Conservation (phyloP, 2,113 vertebrate species). For the Thunnus thynnus region DNA sequence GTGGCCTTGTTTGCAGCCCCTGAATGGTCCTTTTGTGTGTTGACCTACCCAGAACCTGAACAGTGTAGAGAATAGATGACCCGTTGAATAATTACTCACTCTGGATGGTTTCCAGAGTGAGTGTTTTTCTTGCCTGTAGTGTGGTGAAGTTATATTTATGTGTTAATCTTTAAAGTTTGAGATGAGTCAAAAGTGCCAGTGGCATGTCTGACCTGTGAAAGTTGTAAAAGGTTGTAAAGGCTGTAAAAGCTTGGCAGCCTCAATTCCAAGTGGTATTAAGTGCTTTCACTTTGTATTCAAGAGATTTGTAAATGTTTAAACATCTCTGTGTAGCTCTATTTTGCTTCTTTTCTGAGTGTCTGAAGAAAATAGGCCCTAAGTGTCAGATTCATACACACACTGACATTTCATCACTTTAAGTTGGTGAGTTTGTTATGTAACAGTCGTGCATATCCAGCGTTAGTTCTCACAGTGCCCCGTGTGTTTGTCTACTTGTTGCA, state of each 20-base stretch:
- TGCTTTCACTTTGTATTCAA: constrained; percentile 12
- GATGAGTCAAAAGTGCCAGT: not conserved
- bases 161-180: no score
- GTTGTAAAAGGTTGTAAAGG: constrained; percentile 5
- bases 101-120: not conserved
- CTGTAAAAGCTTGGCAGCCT: constrained; percentile 6
- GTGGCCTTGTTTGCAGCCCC: constrained; percentile 47
- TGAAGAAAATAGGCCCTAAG: constrained; percentile 4
- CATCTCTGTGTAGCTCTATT: not conserved
- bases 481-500: constrained; percentile 51
- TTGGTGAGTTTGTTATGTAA: not conserved
- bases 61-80: constrained; percentile 41
- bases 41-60: constrained; percentile 21
- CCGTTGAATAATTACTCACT: constrained; percentile 36
- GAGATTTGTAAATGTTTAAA: constrained; percentile 42
- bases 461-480: not conserved
- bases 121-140: not conserved
- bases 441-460: not conserved
- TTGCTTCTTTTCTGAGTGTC: not conserved
- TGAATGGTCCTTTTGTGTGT: constrained; percentile 75
- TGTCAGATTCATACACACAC: not conserved
- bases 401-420: not conserved
- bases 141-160: not conserved
- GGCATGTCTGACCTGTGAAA: not conserved
- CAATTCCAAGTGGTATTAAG: not conserved